Evolutionary conservation across 2,888 invertebrate species (phyloP).

Genomic region (Heliconius hortense): DNA sequence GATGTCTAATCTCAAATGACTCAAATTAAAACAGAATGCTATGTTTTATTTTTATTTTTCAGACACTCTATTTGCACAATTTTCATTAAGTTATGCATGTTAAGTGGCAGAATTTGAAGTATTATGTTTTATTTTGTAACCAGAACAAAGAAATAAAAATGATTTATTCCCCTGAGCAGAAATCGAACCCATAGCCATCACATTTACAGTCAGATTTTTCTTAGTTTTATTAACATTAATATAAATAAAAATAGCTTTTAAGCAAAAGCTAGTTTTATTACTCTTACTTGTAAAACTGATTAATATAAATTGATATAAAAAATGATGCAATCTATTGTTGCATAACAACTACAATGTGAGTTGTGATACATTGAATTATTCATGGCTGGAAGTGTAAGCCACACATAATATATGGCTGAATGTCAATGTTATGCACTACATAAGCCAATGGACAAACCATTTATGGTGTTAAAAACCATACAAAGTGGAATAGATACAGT

Average conservation of each 20-base stretch:
- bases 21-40: too few species aligned
- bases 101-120: too few species aligned
- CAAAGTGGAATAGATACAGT: background rate
- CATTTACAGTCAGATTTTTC: too few species aligned
- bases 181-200: too few species aligned
- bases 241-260: background rate
- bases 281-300: background rate
- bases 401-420: background rate
- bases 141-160: too few species aligned
- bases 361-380: background rate
- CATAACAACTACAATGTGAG: conserved; percentile 10
- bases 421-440: background rate
- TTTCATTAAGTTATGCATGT: too few species aligned
- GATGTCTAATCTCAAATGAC: too few species aligned
- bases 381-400: background rate
- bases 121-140: too few species aligned
- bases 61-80: too few species aligned
- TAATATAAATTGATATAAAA: background rate
- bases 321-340: background rate
- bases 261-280: background rate
- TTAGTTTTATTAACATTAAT: too few species aligned
- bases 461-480: background rate
- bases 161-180: background rate
- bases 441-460: background rate
- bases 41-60: too few species aligned